Percentiles rank a stretch among this genome's conserved stretches.
These are phyloP conservation scores for Bombus confusus DNA, from an alignment of 1,140 invertebrate species.

Conservation along the genomic window DNA sequence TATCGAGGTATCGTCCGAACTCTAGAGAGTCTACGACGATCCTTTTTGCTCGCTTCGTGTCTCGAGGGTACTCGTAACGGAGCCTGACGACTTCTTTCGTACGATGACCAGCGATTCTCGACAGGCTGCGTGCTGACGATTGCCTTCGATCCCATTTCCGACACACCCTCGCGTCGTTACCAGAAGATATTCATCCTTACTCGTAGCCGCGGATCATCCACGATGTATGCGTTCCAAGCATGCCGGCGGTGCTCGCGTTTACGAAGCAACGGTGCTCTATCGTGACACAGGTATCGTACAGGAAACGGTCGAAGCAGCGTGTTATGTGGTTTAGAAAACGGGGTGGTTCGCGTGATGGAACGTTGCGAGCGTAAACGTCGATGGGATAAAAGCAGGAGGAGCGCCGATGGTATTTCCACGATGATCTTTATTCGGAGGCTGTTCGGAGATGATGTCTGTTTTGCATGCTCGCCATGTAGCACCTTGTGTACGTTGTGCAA, in stretches of 20 bases:
- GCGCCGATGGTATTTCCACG: neutral
- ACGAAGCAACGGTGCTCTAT: constrained; percentile 23
- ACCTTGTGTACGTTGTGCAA: neutral
- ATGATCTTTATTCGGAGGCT: constrained; percentile 12
- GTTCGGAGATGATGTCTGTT: constrained; percentile 9
- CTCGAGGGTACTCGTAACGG: constrained; percentile 52
- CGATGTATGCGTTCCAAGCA: constrained; percentile 14
- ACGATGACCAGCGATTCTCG: constrained; percentile 63
- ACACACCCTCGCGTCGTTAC: constrained; percentile 53
- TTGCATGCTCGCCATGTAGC: neutral
- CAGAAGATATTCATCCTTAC: constrained; percentile 43
- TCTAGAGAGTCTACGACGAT: neutral
- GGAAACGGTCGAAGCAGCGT: constrained; percentile 11
- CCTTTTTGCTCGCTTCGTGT: constrained; percentile 52
- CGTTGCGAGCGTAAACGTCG: too few relatives aligned
- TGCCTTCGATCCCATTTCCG: constrained; percentile 44
- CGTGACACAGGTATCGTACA: constrained; percentile 1
- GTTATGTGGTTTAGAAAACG: neutral
- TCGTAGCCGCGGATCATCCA: constrained; percentile 14
- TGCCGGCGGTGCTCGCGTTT: neutral
- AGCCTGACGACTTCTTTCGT: constrained; percentile 63
- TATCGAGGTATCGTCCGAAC: constrained; percentile 26
- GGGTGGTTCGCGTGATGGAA: neutral
- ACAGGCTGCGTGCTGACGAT: constrained; percentile 41
- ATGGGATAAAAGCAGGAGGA: neutral